Evolutionary conservation across 1,140 invertebrate species (phyloP).

Genomic region (Parapsyche elsis): DNA sequence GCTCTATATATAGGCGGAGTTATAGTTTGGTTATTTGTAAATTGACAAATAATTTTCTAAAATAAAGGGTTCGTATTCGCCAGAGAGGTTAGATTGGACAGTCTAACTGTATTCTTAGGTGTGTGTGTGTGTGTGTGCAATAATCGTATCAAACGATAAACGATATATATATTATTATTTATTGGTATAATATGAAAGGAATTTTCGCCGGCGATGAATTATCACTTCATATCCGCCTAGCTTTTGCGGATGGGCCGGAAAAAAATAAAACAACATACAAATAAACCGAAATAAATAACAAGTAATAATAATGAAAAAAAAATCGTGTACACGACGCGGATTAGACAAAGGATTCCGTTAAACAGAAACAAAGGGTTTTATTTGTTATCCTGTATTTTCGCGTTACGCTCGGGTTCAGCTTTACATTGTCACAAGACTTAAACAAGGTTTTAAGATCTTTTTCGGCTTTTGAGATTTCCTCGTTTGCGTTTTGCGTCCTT

Average conservation of each 20-base stretch:
- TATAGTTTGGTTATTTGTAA: no score
- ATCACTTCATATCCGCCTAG: neutral
- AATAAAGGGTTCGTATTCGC: no score
- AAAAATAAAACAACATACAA: neutral
- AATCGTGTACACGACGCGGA: constrained; percentile 6
- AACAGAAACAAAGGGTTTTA: constrained; percentile 45
- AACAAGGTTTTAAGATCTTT: constrained; percentile 37
- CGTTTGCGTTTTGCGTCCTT: constrained; percentile 3
- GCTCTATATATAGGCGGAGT: no score
- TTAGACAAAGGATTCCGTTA: constrained; percentile 34
- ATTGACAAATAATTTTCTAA: no score
- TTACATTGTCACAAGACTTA: constrained; percentile 37
- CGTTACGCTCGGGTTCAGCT: constrained; percentile 26
- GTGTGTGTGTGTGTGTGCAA: no score
- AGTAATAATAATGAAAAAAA: neutral
- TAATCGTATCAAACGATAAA: no score
- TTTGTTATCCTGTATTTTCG: constrained; percentile 44
- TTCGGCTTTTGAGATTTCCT: constrained; percentile 34
- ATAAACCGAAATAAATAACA: neutral
- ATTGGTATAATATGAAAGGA: neutral
- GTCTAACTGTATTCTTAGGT: no score
- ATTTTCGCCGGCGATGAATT: neutral
- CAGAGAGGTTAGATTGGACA: no score
- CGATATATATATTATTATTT: no score
- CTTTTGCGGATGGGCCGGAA: neutral